These are phyloP conservation scores for Apis cerana DNA, from an alignment of 1,140 invertebrate species.

Conservation along the genomic window DNA sequence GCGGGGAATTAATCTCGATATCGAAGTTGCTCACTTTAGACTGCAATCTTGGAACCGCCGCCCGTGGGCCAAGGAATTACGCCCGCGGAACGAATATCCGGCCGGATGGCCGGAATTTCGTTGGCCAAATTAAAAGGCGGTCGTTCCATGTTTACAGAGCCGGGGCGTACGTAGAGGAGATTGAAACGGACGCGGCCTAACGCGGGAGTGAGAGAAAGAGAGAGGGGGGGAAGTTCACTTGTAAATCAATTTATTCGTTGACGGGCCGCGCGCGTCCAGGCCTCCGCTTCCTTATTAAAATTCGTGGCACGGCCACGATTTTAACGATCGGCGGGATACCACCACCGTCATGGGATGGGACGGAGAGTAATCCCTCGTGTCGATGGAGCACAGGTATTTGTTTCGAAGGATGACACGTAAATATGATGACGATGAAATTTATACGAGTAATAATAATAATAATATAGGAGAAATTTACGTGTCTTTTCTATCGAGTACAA, in stretches of 20 bases:
- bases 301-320: conserved; percentile 39
- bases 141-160: conserved; percentile 5
- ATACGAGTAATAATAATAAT: too few relatives aligned
- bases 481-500: too few relatives aligned
- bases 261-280: not conserved
- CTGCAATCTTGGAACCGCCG: not conserved
- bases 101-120: not conserved
- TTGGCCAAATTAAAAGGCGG: conserved; percentile 14
- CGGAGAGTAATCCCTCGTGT: not conserved
- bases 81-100: conserved; percentile 13
- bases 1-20: conserved; percentile 8
- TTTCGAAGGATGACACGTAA: not conserved
- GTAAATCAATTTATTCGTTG: conserved; percentile 49
- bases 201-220: too few relatives aligned
- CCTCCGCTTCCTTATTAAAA: conserved; percentile 34
- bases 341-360: not conserved
- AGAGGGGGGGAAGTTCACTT: conserved; percentile 12
- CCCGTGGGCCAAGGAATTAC: conserved; percentile 17
- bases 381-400: conserved; percentile 10
- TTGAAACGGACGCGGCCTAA: too few relatives aligned
- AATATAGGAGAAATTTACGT: too few relatives aligned
- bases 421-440: too few relatives aligned
- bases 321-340: conserved; percentile 32
- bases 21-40: not conserved
- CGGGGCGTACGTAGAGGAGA: too few relatives aligned